phyloP scores from a whole-genome alignment of 2,797 vertebrate species.

The Leptatherina wallacei region DNA sequence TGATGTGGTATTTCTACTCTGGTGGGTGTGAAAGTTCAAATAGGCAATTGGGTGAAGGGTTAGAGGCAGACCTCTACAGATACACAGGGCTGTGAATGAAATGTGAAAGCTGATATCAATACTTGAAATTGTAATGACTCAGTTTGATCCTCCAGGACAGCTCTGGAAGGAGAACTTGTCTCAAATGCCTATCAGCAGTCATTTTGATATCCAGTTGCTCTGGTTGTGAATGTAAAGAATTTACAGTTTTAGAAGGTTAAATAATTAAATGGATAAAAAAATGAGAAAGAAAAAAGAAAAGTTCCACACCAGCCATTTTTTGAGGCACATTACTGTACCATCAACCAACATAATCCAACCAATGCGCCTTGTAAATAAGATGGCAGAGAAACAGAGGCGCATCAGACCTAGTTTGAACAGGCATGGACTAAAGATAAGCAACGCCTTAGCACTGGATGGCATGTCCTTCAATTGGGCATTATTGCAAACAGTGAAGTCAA shows the following conservation, averaged over 20 bases:
- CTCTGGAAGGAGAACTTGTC: not conserved
- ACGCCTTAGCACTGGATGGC: not conserved
- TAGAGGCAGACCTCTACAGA: slow-evolving; percentile 21
- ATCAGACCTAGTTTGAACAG: not conserved
- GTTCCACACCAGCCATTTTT: not conserved
- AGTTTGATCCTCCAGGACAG: not conserved
- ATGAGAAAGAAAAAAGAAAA: not conserved
- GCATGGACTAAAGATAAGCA: not conserved
- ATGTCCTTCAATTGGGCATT: not conserved
- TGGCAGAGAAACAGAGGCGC: not conserved
- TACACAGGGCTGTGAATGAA: slow-evolving; percentile 26
- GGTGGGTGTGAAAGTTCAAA: slow-evolving; percentile 54
- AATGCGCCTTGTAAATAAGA: not conserved
- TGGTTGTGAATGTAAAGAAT: not conserved
- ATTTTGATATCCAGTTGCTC: not conserved
- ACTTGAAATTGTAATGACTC: slow-evolving; percentile 11
- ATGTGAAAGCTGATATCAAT: slow-evolving; percentile 24
- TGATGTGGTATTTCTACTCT: slow-evolving; percentile 48
- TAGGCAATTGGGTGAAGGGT: slow-evolving; percentile 16
- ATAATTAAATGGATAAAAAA: not conserved
- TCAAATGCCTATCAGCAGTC: not conserved
- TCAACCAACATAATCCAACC: not conserved
- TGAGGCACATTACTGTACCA: not conserved
- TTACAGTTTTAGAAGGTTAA: not conserved
- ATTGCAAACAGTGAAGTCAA: not conserved